Evolutionary conservation across 2,797 vertebrate genomes (phyloP).

Genomic region (Enteromius radiatus): DNA sequence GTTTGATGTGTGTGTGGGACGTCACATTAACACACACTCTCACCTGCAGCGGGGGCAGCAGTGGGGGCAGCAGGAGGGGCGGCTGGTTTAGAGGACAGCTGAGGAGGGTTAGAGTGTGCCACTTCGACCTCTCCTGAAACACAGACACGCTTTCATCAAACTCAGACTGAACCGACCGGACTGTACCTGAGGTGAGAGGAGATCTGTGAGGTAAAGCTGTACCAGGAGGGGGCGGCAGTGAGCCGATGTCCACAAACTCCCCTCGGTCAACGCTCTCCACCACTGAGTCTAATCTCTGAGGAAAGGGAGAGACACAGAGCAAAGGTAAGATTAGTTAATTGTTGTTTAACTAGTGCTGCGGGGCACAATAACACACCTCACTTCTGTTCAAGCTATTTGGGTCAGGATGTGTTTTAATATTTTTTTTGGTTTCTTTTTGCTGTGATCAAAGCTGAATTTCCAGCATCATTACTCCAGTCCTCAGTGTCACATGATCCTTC

Average conservation of each 20-base stretch:
- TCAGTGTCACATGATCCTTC: background rate
- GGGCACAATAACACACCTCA: background rate
- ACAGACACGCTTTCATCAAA: slow-evolving; percentile 5
- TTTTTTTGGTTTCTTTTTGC: background rate
- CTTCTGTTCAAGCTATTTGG: too few relatives aligned
- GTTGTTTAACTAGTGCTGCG: background rate
- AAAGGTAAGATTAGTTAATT: background rate
- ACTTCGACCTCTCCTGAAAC: slow-evolving; percentile 65
- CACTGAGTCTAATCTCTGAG: slow-evolving; percentile 77
- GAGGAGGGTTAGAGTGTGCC: slow-evolving; percentile 58
- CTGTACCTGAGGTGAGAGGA: background rate
- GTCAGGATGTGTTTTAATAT: background rate
- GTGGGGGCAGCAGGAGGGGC: slow-evolving; percentile 48
- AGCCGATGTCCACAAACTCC: slow-evolving; percentile 76
- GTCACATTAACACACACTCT: slow-evolving; percentile 33
- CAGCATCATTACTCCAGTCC: background rate
- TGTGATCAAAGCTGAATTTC: background rate
- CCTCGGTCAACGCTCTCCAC: slow-evolving; percentile 79
- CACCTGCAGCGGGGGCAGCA: slow-evolving; percentile 67
- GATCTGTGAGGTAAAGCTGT: slow-evolving; percentile 45
- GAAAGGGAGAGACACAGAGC: slow-evolving; percentile 3
- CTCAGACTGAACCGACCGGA: background rate
- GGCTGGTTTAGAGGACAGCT: slow-evolving; percentile 65
- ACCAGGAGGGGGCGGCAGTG: slow-evolving; percentile 86
- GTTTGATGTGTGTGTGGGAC: background rate